Conservation (phyloP, 2,113 vertebrate genomes). For the Pogona vitticeps region DNA sequence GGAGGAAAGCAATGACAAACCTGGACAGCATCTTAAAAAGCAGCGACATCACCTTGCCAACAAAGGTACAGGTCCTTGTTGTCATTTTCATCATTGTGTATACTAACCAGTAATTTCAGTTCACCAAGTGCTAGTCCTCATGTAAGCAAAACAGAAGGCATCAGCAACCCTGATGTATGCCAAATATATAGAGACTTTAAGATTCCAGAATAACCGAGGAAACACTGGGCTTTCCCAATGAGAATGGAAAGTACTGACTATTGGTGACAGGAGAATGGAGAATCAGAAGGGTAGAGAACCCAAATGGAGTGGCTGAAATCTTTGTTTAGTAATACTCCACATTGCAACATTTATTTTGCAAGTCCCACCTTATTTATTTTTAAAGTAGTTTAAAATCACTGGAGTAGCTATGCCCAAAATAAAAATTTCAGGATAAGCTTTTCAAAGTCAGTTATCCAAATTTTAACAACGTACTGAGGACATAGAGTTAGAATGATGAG, state of each 20-base stretch:
- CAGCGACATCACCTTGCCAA: too few relatives aligned
- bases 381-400: not conserved
- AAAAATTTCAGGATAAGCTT: conserved; percentile 1
- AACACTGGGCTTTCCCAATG: not conserved
- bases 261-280: not conserved
- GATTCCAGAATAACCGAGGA: not conserved
- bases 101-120: not conserved
- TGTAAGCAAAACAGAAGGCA: not conserved
- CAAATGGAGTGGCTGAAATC: not conserved
- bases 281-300: too few relatives aligned
- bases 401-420: conserved; percentile 10
- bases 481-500: not conserved
- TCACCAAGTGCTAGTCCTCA: too few relatives aligned
- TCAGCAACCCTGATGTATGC: not conserved
- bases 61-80: not conserved
- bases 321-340: not conserved
- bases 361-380: not conserved
- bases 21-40: too few relatives aligned
- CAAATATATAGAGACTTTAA: not conserved
- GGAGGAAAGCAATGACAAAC: too few relatives aligned
- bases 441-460: not conserved
- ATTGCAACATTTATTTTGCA: not conserved
- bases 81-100: not conserved
- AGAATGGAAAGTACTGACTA: not conserved
- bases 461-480: conserved; percentile 17